Percentiles rank a stretch among this genome's conserved stretches.
phyloP scores from a whole-genome alignment of 2,113 vertebrate genomes.

The Tachuris rubrigastra region DNA sequence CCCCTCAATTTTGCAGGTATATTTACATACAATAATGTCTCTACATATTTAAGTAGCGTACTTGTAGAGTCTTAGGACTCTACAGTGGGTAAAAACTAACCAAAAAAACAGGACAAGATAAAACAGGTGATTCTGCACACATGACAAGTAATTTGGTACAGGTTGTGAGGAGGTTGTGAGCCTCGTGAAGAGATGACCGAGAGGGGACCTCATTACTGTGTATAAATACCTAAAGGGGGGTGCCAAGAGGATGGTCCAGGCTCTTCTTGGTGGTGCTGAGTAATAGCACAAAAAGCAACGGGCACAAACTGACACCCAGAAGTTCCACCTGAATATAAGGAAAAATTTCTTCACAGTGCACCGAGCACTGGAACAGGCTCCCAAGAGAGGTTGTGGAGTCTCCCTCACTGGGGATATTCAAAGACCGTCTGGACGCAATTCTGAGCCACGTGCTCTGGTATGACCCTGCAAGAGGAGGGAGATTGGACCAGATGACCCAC shows the following conservation, averaged over 20 bases:
- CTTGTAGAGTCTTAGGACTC: neutral
- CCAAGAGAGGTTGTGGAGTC: neutral
- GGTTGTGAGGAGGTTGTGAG: neutral
- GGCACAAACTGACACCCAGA: neutral
- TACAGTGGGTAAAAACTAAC: neutral
- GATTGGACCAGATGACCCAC: no score
- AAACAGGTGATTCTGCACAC: neutral
- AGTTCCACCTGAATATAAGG: neutral
- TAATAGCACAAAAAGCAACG: neutral
- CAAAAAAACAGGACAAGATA: neutral
- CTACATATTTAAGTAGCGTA: fast-evolving
- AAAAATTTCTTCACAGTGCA: neutral
- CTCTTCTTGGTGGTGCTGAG: neutral
- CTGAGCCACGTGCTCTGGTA: neutral
- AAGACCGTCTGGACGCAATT: neutral
- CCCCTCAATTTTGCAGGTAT: neutral
- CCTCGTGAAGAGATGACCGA: neutral
- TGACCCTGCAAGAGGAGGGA: neutral
- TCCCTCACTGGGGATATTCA: neutral
- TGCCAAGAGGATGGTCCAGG: neutral
- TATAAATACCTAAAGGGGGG: fast-evolving
- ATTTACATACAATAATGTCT: neutral
- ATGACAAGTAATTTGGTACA: fast-evolving
- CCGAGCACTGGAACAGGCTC: neutral
- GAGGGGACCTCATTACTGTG: neutral